phyloP scores from a whole-genome alignment of 2,797 vertebrate genomes.

The Schizothorax lantsangensis region DNA sequence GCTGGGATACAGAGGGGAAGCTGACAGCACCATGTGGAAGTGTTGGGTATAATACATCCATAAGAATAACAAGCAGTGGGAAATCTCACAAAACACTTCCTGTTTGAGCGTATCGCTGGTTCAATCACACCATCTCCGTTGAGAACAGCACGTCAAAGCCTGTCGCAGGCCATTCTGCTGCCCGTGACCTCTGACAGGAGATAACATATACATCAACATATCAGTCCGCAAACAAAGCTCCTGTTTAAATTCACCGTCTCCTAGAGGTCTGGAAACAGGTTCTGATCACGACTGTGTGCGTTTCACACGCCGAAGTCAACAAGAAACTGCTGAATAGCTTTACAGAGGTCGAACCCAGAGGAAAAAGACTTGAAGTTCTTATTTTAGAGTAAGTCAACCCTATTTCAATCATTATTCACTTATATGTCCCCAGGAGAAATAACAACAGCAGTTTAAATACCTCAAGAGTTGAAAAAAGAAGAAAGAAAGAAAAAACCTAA shows the following conservation, averaged over 20 bases:
- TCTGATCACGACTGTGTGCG: neutral
- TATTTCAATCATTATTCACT: neutral
- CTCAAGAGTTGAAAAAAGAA: neutral
- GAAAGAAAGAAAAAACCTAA: too few species aligned
- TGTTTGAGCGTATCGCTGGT: slow-evolving; percentile 47
- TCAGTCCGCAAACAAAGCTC: neutral
- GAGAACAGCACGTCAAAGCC: slow-evolving; percentile 26
- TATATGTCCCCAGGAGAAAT: neutral
- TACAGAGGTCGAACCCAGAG: neutral
- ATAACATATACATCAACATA: slow-evolving; percentile 8
- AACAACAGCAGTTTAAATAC: neutral
- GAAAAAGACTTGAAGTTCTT: neutral
- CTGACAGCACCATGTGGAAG: slow-evolving; percentile 4
- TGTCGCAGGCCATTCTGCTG: neutral
- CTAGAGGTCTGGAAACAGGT: neutral
- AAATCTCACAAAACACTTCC: slow-evolving; percentile 60
- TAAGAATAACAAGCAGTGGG: slow-evolving; percentile 61
- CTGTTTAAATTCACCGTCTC: neutral
- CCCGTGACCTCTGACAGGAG: slow-evolving; percentile 28
- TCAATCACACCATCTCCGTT: slow-evolving; percentile 47
- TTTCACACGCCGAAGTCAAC: neutral
- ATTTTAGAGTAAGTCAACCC: neutral
- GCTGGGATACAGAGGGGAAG: neutral
- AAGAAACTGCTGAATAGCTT: neutral
- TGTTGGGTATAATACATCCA: slow-evolving; percentile 52